Base-by-base conservation (phyloP, 2,888 invertebrate species). In the Stictocephala bisonia region DNA sequence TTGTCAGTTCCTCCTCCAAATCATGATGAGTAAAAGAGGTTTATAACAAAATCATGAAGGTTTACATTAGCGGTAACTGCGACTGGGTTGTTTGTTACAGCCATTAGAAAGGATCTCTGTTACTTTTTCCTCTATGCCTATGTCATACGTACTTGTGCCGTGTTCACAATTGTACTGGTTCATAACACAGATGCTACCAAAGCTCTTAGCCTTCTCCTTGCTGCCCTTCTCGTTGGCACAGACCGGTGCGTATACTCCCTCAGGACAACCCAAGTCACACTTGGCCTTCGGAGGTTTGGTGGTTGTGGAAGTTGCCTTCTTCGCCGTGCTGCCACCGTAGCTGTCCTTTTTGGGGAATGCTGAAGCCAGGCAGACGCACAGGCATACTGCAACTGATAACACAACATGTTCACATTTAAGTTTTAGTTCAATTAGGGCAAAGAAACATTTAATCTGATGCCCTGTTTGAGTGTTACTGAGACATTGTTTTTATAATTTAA, bases 121-220 rank as follows among this genome's bases (percentile, higher is more conserved):
- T n/a, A n/a, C n/a, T n/a, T n/a, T n/a, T n/a, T n/a, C n/a, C n/a
- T n/a, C n/a, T n/a, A n/a, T n/a, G n/a, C 6, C 20, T 24, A 44
- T 9, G 24, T 9, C 20, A 24, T 15, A 72, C 75, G 75, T 50
- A 77, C 77, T 77, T 7, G 75, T 41, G 26, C 73, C 71, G 31
- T 74, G 74, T 67, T 77, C 77, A 69, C 77, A 77, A 64, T 77
- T 77, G 72, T 75, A 77, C 58, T 75, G 76, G 35, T 76, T 74
- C 74, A 77, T 71, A 11, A 75, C 75, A 60, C 77, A 77, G 51
- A 70, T 74, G 74, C 68, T 77, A 40, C 74, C 74, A 64, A 77
- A 77, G 53, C 75, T 77, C 70, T 75, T 26, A 29, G 68, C 73
- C 40, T 72, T 60, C 56, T 75, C 74, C 6, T 15, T 71, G 13